A percentile compares a stretch with the other conserved stretches of the same genome.
Conservation (phyloP, 2,797 vertebrate species). For the Rousettus madagascariensis region DNA sequence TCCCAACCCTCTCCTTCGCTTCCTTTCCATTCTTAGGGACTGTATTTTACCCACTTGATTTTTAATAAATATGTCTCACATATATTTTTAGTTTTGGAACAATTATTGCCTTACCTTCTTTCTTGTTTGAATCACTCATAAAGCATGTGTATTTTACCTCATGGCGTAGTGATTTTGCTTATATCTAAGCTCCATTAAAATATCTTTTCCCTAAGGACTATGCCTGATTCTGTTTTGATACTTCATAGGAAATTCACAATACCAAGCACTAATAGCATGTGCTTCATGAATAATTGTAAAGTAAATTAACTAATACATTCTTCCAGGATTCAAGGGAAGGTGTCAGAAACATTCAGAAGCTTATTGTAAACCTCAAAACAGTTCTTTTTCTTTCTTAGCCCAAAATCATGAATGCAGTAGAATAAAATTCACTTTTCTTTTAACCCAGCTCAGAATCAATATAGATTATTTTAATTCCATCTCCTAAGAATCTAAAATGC, state of each 20-base stretch:
- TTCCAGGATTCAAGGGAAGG: background rate
- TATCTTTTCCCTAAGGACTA: background rate
- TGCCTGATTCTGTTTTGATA: background rate
- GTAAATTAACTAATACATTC: background rate
- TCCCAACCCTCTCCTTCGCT: too few species aligned
- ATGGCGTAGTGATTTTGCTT: background rate
- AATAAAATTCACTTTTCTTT: background rate
- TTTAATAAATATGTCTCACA: background rate
- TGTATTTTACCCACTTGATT: background rate
- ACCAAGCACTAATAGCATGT: background rate
- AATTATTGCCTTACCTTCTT: background rate
- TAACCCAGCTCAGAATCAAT: background rate
- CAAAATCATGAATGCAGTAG: background rate
- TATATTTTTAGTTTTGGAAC: background rate
- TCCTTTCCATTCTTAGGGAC: background rate
- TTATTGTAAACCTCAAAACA: background rate
- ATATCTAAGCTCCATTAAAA: background rate
- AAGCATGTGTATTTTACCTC: background rate
- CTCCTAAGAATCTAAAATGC: background rate
- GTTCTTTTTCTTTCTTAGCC: background rate
- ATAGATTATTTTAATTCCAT: background rate
- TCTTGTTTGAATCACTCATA: background rate
- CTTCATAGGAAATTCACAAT: background rate
- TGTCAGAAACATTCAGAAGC: background rate
- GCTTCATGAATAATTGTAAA: background rate